Percentiles rank a stretch among this genome's conserved stretches.
These are phyloP conservation scores for Glomeris marginata DNA, from an alignment of 2,888 invertebrate species.

Conservation along the genomic window DNA sequence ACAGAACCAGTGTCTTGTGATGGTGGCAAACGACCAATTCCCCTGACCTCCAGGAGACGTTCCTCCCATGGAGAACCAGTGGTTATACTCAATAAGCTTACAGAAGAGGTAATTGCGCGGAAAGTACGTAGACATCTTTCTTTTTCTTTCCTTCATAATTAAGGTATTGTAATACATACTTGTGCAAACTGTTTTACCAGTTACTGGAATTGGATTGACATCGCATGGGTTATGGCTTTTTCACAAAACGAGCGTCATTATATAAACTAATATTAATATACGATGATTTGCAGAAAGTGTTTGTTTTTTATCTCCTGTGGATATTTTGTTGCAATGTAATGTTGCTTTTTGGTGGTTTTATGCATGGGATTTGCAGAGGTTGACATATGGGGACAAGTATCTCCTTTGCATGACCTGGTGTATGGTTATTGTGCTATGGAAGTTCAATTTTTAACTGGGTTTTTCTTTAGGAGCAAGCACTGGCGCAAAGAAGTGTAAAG, in stretches of 20 bases:
- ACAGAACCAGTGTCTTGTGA: too few species aligned
- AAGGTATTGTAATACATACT: background rate
- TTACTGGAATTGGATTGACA: too few species aligned
- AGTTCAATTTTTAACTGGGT: slow-evolving; percentile 1
- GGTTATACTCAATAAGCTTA: slow-evolving; percentile 44
- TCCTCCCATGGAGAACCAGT: slow-evolving; percentile 35
- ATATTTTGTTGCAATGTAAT: background rate
- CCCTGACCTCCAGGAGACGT: slow-evolving; percentile 4
- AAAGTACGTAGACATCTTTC: background rate
- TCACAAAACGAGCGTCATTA: background rate
- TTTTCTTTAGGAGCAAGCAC: slow-evolving; percentile 37
- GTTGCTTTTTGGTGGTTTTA: background rate
- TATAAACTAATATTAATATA: background rate
- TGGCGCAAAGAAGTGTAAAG: slow-evolving; percentile 48
- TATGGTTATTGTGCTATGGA: background rate
- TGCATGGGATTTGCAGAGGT: background rate
- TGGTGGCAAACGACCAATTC: background rate
- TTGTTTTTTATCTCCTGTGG: background rate
- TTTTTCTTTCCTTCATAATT: background rate
- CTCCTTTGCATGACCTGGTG: background rate
- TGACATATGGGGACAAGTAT: background rate
- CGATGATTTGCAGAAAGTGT: background rate
- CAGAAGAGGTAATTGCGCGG: slow-evolving; percentile 30
- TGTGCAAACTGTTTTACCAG: too few species aligned
- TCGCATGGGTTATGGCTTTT: too few species aligned